These are phyloP conservation scores for Spizaetus ornatus DNA, from an alignment of 2,113 vertebrate species.

Conservation along the genomic window DNA sequence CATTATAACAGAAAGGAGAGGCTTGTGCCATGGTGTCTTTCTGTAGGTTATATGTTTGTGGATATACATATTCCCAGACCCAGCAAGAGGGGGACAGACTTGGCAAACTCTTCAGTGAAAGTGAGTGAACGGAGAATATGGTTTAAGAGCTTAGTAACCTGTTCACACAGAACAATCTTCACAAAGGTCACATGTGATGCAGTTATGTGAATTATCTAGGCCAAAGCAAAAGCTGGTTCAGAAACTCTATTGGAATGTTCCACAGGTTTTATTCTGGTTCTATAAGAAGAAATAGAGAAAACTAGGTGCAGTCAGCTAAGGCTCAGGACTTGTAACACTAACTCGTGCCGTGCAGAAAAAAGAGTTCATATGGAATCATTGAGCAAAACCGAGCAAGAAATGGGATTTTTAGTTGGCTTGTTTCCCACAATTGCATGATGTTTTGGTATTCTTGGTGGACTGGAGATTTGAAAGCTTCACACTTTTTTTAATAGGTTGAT, in stretches of 20 bases:
- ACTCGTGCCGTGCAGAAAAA: neutral
- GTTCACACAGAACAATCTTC: neutral
- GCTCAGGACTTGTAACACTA: neutral
- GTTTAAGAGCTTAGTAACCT: neutral
- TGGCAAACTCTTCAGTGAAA: neutral
- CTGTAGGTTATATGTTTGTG: neutral
- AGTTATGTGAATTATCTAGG: neutral
- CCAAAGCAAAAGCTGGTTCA: neutral
- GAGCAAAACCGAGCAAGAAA: neutral
- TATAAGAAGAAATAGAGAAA: neutral
- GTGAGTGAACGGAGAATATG: neutral
- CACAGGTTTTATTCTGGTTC: neutral
- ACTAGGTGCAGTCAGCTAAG: neutral
- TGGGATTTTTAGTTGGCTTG: neutral
- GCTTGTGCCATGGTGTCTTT: neutral
- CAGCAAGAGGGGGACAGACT: neutral
- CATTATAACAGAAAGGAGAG: neutral
- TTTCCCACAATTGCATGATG: neutral
- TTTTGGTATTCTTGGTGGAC: neutral
- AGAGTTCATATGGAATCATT: neutral
- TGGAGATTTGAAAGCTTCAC: neutral
- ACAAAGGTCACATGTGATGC: neutral
- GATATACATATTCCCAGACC: neutral
- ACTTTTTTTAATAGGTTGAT: neutral
- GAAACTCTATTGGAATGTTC: neutral